Evolutionary conservation across 2,888 invertebrate genomes (phyloP), one percentile per base, ranked within the genome.

Genomic region (Agonum fuliginosum): DNA sequence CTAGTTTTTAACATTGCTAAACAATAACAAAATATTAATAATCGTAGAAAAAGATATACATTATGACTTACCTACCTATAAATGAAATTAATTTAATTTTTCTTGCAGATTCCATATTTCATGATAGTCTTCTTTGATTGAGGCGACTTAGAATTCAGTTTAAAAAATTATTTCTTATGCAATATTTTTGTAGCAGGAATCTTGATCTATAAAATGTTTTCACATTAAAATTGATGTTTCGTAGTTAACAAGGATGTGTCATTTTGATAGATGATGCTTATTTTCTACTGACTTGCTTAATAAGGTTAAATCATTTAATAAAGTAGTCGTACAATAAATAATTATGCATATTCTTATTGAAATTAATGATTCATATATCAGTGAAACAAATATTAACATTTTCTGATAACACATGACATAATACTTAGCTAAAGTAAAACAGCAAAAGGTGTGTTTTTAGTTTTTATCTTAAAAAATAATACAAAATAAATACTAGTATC

Each of bases 401-500:
- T 8, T 8, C 17, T 48, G 48, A 48, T 48, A 48, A 48, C 20
- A 19, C n/a, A n/a, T n/a, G n/a, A n/a, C n/a, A n/a, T n/a, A 48
- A 37, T 20, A n/a, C 17, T 14, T 12, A 10, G 10, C 14, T 20
- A 48, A 48, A 1, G 3, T 37, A 1, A 19, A 48, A 48, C 6
- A 20, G 17, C 0, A 17, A 5, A 48, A 48, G 20, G 22, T 12
- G 24, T 54, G 24, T 54, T 54, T 54, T 54, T 54, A 54, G n/a
- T n/a, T n/a, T n/a, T n/a, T 54, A 20, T 12, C 5, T n/a, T 48
- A 10, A 37, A 20, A 10, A 20, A 20, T 20, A 10, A 48, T n/a
- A n/a, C 20, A 54, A 54, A 54, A 22, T 22, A 54, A 54, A 54
- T 20, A 54, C 8, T 30, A 14, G 30, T 17, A 30, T 62, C 58